Base-by-base conservation (phyloP, 1,140 invertebrate species). In the Drosophila repletoides region DNA sequence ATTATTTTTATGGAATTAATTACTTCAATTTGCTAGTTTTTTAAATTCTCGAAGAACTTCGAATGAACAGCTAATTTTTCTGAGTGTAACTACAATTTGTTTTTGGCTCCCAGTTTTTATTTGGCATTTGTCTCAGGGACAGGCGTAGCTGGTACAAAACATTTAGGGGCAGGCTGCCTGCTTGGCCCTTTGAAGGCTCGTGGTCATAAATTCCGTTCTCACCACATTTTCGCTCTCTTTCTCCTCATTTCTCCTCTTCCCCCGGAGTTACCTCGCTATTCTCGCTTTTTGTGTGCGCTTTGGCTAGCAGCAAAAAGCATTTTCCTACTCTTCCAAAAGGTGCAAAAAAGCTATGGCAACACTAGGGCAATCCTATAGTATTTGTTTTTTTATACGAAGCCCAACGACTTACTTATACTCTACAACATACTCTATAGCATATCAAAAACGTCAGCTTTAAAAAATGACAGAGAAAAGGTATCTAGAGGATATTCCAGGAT, bases 191-290 rank as follows among this genome's bases (percentile, higher is more conserved):
- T 73, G 79, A 72, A 84, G 76, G 86, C 80, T 83, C 76, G 69
- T 76, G 86, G 86, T 88, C 69, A 88, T 88, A 88, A 88, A 88
- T 88, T 88, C 86, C 87, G 63, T 84, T 88, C 84, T 80, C 84
- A 84, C 84, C 84, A 88, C 84, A 88, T 84, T 88, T 79, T 61
- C 71, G 40, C 55, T 60, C n/a, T 14, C 31, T n/a, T 15, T 15
- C 14, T 2, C 26, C 46, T 33, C n/a, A 29, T 46, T 17, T 5
- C 7, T 28, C 10, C 19, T 2, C 38, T 7, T 9, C 9, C 5
- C 17, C 7, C 7, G 12, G 12, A n/a, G 10, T 1, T 41, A 9
- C 38, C 26, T 33, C 34, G 12, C 12, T 17, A 24, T 53, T 29
- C 15, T 64, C 29, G 58, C 6, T 67, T 72, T 65, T 45, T 40